phyloP scores from a whole-genome alignment of 2,888 invertebrate genomes.

The Selenia dentaria region DNA sequence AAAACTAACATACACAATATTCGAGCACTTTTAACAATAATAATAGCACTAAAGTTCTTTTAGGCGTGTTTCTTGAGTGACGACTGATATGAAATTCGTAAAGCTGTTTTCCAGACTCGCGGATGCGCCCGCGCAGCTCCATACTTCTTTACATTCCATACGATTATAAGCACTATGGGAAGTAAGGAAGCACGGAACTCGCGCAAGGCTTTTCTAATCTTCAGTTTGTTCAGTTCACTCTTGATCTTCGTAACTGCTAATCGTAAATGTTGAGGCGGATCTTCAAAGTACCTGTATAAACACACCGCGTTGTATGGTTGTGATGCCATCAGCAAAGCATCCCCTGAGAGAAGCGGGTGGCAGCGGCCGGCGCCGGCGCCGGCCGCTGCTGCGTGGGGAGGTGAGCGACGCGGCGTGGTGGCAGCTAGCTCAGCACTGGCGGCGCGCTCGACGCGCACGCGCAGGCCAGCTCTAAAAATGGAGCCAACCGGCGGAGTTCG shows the following conservation, averaged over 20 bases:
- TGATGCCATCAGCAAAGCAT: conserved; percentile 50
- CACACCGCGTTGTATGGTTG: conserved; percentile 23
- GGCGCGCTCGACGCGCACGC: conserved; percentile 77
- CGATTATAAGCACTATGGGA: conserved; percentile 93
- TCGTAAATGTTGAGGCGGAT: conserved; percentile 23
- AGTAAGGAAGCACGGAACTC: conserved; percentile 98
- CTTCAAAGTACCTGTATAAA: conserved; percentile 37
- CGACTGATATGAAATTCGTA: conserved; percentile 47
- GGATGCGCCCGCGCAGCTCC: conserved; percentile 88
- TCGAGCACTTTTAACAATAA: conserved; percentile 43
- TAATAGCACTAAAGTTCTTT: conserved; percentile 35
- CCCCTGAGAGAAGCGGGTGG: conserved; percentile 45
- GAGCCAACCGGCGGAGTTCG: conserved; percentile 81
- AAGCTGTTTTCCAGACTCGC: conserved; percentile 52
- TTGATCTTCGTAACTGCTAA: conserved; percentile 37
- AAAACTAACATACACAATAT: conserved; percentile 42
- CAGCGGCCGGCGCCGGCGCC: conserved; percentile 27
- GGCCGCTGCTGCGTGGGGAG: conserved; percentile 53
- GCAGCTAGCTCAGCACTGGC: conserved; percentile 78
- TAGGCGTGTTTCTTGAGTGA: conserved; percentile 44
- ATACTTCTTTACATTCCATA: conserved; percentile 99
- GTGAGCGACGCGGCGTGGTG: conserved; percentile 77
- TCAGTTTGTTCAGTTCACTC: conserved; percentile 50
- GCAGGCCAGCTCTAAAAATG: conserved; percentile 84
- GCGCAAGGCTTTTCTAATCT: conserved; percentile 80